Percentiles rank a stretch among this genome's conserved stretches.
Evolutionary conservation across 2,888 invertebrate species (phyloP).

Genomic region (Nemotelus pantherinus): DNA sequence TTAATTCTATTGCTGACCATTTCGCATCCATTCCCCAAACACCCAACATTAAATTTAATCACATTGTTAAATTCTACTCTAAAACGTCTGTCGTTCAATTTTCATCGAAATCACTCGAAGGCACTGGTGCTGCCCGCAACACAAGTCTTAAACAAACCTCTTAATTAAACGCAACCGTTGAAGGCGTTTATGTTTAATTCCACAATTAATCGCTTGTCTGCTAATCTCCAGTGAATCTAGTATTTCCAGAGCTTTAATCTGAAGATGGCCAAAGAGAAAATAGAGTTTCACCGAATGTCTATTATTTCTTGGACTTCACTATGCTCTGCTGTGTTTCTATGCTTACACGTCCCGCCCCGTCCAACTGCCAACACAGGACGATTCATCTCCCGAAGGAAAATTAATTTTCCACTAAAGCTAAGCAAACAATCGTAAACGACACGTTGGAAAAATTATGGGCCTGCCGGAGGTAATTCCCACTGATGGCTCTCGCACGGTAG

Average conservation of each 20-base stretch:
- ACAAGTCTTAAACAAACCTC: neutral
- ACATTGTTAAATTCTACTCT: too few relatives aligned
- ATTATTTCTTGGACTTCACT: too few relatives aligned
- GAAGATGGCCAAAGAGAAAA: neutral
- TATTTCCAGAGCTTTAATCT: neutral
- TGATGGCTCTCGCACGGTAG: neutral
- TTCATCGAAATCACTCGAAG: too few relatives aligned
- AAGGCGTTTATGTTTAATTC: neutral
- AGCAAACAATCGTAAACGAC: conserved; percentile 26
- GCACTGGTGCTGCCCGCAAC: too few relatives aligned
- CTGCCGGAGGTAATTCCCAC: neutral
- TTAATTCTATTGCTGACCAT: too few relatives aligned
- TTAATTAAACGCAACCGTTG: neutral
- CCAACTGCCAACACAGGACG: too few relatives aligned
- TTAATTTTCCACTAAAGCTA: conserved; percentile 18
- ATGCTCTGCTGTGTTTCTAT: too few relatives aligned
- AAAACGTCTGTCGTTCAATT: too few relatives aligned
- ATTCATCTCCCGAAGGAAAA: conserved; percentile 31
- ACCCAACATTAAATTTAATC: too few relatives aligned
- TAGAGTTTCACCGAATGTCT: too few relatives aligned
- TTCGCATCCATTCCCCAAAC: too few relatives aligned
- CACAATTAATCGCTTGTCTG: neutral
- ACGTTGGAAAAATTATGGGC: conserved; percentile 26
- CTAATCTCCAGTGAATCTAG: neutral
- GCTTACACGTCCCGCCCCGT: too few relatives aligned